Evolutionary conservation across 2,888 invertebrate species (phyloP), one percentile per base, ranked within the genome.

Genomic region (Clivina fossor): DNA sequence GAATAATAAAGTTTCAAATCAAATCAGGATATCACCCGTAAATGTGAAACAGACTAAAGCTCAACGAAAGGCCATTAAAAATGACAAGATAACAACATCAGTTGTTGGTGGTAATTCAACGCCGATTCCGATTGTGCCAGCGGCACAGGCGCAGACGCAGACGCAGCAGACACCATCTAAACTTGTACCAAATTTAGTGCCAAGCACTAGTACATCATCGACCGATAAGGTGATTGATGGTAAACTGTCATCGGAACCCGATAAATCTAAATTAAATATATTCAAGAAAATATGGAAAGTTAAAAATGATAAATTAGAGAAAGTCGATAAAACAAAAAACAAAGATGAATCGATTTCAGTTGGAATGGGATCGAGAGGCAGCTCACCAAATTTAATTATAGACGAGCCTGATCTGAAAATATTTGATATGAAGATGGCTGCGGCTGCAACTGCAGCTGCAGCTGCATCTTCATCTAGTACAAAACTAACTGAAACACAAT

Each of bases 241-340:
- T 68, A 90, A 86, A 73, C 70, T 91, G 53, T 81, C 84, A 3
- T 85, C 84, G 8, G 90, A 90, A 72, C 90, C 90, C 0, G 89
- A 91, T 70, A 87, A 86, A 72, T 88, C 86, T 71, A 93, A 92
- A 70, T 76, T 90, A 32, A 91, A 90, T 75, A 90, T 92, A 69
- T 88, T 92, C 68, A 92, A 90, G 70, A 90, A 90, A 74, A 89
- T 92, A 70, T 85, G 90, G 58, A 86, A 86, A 71, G 82, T 83
- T 19, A 85, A 84, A 72, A 81, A 82, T 65, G 85, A 84, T 64
- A 81, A 78, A 54, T 60, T 67, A n/a, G 75, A 77, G n/a, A 68
- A 70, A 44, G 55, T 62, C 2, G 71, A 70, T n/a, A 68, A 69
- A 57, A 60, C 66, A n/a, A 77, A 74, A 56, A 48, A 62, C 11